Evolutionary conservation across 2,888 invertebrate species (phyloP).

Genomic region (Ceriagrion tenellum): DNA sequence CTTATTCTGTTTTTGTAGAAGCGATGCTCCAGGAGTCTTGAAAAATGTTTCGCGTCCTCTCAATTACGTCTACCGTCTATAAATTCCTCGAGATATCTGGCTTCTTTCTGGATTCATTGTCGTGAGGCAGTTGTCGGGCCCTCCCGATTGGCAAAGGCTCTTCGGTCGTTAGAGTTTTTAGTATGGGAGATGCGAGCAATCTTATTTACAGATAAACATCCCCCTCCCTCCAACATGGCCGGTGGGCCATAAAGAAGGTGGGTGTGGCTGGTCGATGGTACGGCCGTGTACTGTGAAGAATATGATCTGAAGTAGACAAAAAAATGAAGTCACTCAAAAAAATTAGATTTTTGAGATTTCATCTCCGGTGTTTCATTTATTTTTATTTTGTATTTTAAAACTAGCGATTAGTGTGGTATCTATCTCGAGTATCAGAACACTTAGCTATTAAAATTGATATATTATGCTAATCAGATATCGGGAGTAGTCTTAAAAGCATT

Average conservation of each 20-base stretch:
- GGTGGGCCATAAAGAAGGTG: neutral
- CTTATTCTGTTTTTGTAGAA: neutral
- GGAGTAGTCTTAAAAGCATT: neutral
- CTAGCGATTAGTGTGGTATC: too few relatives aligned
- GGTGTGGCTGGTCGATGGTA: neutral
- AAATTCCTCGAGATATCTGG: neutral
- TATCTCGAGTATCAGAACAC: too few relatives aligned
- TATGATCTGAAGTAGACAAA: neutral
- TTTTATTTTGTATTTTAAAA: too few relatives aligned
- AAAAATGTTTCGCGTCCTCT: neutral
- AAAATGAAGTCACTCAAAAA: too few relatives aligned
- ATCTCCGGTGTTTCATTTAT: too few relatives aligned
- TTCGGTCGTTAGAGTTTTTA: neutral
- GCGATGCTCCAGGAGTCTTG: neutral
- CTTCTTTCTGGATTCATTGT: neutral
- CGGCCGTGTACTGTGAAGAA: neutral
- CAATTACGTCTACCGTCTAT: neutral
- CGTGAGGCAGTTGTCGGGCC: neutral
- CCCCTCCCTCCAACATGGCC: neutral
- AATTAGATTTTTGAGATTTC: too few relatives aligned
- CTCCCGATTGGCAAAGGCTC: neutral
- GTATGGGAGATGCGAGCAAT: neutral
- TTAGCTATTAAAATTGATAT: too few relatives aligned
- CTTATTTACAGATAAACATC: neutral
- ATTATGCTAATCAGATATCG: neutral